phyloP scores from a whole-genome alignment of 2,888 invertebrate genomes.

The Pocota personata region DNA sequence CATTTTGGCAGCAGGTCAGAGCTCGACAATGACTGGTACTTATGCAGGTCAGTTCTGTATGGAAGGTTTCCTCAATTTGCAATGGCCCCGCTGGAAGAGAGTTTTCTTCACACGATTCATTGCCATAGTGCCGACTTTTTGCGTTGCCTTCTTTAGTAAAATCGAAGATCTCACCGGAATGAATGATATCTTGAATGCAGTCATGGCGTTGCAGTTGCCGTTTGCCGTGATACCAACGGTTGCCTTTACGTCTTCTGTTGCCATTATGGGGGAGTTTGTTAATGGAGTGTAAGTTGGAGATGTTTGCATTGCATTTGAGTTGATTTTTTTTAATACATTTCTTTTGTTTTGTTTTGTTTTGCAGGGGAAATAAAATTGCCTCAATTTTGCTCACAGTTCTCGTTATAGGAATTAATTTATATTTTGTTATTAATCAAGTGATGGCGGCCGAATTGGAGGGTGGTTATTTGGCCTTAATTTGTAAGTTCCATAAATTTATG shows the following conservation, averaged over 20 bases:
- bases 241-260: constrained; percentile 90
- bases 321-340: neutral
- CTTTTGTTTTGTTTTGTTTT: constrained; percentile 76
- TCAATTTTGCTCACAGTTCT: constrained; percentile 87
- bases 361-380: constrained; percentile 87
- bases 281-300: constrained; percentile 90
- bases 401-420: constrained; percentile 91
- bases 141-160: constrained; percentile 87
- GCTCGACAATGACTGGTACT: constrained; percentile 93
- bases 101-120: constrained; percentile 92
- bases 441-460: constrained; percentile 82
- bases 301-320: neutral
- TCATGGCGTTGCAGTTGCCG: constrained; percentile 94
- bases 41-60: constrained; percentile 95
- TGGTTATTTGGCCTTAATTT: constrained; percentile 83
- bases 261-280: constrained; percentile 93
- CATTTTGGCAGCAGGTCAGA: constrained; percentile 89
- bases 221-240: constrained; percentile 94
- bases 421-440: constrained; percentile 88
- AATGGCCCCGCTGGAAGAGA: constrained; percentile 94
- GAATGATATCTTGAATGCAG: constrained; percentile 93
- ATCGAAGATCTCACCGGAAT: constrained; percentile 89
- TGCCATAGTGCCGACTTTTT: constrained; percentile 89
- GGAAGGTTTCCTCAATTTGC: constrained; percentile 93
- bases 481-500: constrained; percentile 76